Conservation (phyloP, 2,797 vertebrate genomes). For the Podarcis lilfordi region DNA sequence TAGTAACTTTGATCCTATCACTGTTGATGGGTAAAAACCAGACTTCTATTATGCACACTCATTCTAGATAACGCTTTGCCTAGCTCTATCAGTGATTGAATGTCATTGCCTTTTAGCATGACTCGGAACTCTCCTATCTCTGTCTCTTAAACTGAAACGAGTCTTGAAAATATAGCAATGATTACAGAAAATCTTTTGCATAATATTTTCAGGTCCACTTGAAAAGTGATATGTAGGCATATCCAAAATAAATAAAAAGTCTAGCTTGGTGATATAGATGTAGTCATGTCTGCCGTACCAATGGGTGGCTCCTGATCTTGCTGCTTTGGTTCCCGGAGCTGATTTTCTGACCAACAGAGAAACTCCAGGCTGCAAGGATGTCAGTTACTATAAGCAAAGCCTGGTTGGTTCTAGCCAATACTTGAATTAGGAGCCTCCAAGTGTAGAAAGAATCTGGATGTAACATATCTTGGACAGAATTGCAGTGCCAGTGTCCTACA, state of each 20-base stretch:
- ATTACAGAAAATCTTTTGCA: slow-evolving; percentile 38
- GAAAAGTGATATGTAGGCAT: neutral
- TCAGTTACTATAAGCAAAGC: slow-evolving; percentile 47
- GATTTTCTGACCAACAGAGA: slow-evolving; percentile 16
- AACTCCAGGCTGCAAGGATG: slow-evolving; percentile 44
- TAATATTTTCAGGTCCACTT: neutral
- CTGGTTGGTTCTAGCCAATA: slow-evolving; percentile 25
- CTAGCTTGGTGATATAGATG: neutral
- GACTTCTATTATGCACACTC: slow-evolving; percentile 1
- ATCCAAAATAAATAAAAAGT: neutral
- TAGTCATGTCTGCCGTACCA: slow-evolving; percentile 22
- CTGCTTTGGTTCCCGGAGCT: neutral
- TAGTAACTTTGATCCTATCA: slow-evolving; percentile 23
- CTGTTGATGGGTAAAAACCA: slow-evolving; percentile 11
- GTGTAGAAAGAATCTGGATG: slow-evolving; percentile 40
- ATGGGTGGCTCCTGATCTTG: slow-evolving; percentile 4
- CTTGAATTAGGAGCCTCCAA: slow-evolving; percentile 42
- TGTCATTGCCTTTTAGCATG: slow-evolving; percentile 24
- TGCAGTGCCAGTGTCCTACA: slow-evolving; percentile 48
- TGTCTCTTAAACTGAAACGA: slow-evolving; percentile 9
- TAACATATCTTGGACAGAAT: slow-evolving; percentile 44
- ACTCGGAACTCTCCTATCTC: neutral
- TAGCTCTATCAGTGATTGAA: neutral
- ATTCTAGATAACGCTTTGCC: slow-evolving; percentile 3
- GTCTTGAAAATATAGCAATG: slow-evolving; percentile 13